Evolutionary conservation across 2,113 vertebrate genomes (phyloP), one percentile per base, ranked within the genome.

Genomic region (Onychorhynchus coronatus): DNA sequence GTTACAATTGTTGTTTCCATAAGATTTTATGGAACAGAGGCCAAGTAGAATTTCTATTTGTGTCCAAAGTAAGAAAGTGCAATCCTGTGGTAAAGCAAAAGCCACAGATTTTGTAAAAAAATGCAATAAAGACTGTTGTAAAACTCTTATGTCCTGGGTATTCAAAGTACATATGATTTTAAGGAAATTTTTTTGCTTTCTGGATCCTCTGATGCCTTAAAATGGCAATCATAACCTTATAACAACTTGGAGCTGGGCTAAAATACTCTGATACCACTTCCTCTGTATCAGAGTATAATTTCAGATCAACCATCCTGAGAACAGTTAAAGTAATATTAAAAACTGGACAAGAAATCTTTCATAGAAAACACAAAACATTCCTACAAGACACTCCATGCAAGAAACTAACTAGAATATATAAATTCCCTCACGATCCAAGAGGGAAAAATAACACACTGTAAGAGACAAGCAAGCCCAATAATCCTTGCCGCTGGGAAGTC

Each of bases 1-100:
- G 14, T 59, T 84, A 67, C 92, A 92, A 91, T 50, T 28, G 10
- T 42, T 49, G 30, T 67, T 93, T 92, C 79, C n/a, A 15, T 30
- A 70, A 92, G 46, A 73, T 50, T 58, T 58, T 30, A 74, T 25
- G 39, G 18, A 84, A 39, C 7, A 16, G 11, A 85, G 25, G 15
- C 37, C 5, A 21, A 83, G 20, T 1, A 74, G 23, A 77, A 92
- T 62, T 85, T 88, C 17, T 79, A 2, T 53, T 33, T 70, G 17
- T 25, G 27, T 33, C 31, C 16, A 28, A 50, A 88, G 6, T 25
- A 39, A 73, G 49, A 77, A 73, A 93, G 13, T 55, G 13, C 15
- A 44, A 44, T 56, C 27, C 25, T 79, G 41, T 13, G 15, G 22
- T 52, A 52, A 15, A 85, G 30, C 8, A 89, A 78, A 66, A 85